These are phyloP conservation scores for Loriculus beryllinus DNA, from an alignment of 2,797 vertebrate genomes.

Conservation along the genomic window DNA sequence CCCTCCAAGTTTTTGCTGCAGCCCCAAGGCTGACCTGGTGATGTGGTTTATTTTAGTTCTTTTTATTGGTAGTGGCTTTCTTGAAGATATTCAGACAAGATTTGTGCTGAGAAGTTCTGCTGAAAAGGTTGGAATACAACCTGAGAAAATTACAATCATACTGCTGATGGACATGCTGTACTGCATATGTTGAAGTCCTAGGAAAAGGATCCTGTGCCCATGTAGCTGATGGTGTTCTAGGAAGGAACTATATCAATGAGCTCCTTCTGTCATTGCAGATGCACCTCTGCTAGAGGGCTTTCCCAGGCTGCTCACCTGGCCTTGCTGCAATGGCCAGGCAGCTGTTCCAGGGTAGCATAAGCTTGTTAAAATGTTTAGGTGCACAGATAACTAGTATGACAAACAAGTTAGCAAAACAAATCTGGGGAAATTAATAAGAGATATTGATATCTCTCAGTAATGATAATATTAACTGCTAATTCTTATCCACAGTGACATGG, in stretches of 20 bases:
- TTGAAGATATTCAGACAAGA: background rate
- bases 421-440: background rate
- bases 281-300: background rate
- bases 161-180: background rate
- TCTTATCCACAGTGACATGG: background rate
- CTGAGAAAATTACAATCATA: rapidly evolving
- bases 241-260: background rate
- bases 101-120: background rate
- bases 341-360: background rate
- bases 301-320: rapidly evolving
- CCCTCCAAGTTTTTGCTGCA: background rate
- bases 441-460: background rate
- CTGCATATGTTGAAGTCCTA: background rate
- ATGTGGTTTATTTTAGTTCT: background rate
- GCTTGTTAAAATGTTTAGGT: background rate
- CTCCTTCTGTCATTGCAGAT: rapidly evolving
- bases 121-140: background rate
- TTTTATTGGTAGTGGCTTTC: background rate
- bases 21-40: too few species aligned
- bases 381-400: background rate
- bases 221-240: background rate
- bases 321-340: background rate
- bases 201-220: background rate
- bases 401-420: background rate
- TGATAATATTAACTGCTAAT: background rate